A percentile compares a stretch with the other conserved stretches of the same genome.
Evolutionary conservation across 2,797 vertebrate species (phyloP).

Genomic region (Dendrocincla fuliginosa): DNA sequence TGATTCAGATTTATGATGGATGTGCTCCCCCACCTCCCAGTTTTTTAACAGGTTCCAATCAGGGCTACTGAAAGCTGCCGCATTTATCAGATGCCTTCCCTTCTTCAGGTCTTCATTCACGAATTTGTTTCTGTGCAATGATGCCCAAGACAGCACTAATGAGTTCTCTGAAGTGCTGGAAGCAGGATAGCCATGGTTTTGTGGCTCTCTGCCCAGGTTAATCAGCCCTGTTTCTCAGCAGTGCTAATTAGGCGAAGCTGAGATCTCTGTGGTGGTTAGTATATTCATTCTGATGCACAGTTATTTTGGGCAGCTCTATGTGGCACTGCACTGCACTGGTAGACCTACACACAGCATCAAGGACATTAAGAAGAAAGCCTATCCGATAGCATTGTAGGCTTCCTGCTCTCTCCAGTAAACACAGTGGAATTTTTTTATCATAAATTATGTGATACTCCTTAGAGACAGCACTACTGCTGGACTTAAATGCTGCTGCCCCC

Average conservation of each 20-base stretch:
- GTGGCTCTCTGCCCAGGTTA: constrained; percentile 52
- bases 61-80: not conserved
- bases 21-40: not conserved
- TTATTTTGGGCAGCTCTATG: not conserved
- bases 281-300: not conserved
- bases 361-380: not conserved
- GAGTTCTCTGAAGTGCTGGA: constrained; percentile 29
- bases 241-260: constrained; percentile 54
- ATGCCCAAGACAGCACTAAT: constrained; percentile 44
- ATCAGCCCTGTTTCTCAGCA: constrained; percentile 60
- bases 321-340: not conserved
- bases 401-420: not conserved
- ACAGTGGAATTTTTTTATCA: not conserved
- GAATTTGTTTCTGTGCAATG: not conserved
- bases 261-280: not conserved
- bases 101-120: constrained; percentile 56
- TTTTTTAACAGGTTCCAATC: not conserved
- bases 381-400: not conserved
- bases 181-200: constrained; percentile 24
- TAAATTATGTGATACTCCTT: not conserved
- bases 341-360: not conserved
- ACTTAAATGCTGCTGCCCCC: not conserved
- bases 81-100: not conserved
- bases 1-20: not conserved
- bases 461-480: not conserved